These are phyloP conservation scores for Diabrotica virgifera DNA, from an alignment of 1,140 invertebrate species.

Conservation along the genomic window DNA sequence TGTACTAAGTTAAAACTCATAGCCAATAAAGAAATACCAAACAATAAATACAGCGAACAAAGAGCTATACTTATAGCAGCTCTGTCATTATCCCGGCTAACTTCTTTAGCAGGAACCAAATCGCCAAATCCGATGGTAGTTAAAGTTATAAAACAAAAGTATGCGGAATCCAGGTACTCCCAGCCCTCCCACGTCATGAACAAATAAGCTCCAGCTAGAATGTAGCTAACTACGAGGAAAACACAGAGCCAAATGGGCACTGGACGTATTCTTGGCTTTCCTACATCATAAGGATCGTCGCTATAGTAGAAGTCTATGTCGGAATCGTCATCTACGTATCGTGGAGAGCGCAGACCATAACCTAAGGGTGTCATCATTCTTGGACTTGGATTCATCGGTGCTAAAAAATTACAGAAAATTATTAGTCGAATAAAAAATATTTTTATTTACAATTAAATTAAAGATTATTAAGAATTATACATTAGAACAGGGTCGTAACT, in stretches of 20 bases:
- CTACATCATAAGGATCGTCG: conserved; percentile 45
- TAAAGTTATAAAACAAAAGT: conserved; percentile 94
- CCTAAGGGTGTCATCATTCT: conserved; percentile 68
- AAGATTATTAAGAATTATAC: too few species aligned
- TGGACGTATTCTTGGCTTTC: conserved; percentile 56
- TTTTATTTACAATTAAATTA: too few species aligned
- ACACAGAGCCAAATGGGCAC: conserved; percentile 91
- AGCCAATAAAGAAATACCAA: conserved; percentile 93
- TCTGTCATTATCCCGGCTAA: conserved; percentile 56
- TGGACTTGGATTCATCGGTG: conserved; percentile 49
- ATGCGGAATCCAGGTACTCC: conserved; percentile 86
- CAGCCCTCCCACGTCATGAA: conserved; percentile 87
- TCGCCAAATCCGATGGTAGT: conserved; percentile 95
- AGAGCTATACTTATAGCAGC: conserved; percentile 81
- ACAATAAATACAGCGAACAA: conserved; percentile 88
- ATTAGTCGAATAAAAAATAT: too few species aligned
- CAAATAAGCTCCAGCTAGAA: conserved; percentile 80
- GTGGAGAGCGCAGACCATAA: conserved; percentile 59
- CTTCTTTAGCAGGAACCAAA: conserved; percentile 83
- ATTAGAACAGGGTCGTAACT: too few species aligned
- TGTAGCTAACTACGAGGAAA: conserved; percentile 84
- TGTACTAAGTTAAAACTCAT: conserved; percentile 99
- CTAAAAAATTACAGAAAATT: not conserved
- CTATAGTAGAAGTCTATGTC: conserved; percentile 52
- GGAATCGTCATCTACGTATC: conserved; percentile 51